Percentiles rank a stretch among this genome's conserved stretches.
Conservation (phyloP, 1,140 invertebrate genomes). For the Aphidius ervi region DNA sequence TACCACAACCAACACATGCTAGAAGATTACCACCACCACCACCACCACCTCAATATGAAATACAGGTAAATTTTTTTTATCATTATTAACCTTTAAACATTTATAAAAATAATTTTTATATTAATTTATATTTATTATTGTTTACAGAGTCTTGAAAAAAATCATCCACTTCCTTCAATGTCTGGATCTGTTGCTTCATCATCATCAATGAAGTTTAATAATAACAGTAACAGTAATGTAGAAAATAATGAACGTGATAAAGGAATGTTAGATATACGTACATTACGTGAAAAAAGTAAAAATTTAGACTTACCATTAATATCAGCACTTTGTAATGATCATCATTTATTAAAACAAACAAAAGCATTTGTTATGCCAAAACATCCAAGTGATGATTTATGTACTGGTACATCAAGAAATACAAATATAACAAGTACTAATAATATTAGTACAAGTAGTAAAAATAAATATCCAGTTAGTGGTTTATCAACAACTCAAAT, state of each 20-base stretch:
- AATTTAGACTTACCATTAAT: conserved; percentile 84
- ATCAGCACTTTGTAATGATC: conserved; percentile 84
- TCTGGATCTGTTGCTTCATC: conserved; percentile 25
- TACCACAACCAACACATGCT: conserved; percentile 58
- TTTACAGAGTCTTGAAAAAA: conserved; percentile 46
- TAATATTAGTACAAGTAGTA: conserved; percentile 43
- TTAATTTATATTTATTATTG: conserved; percentile 10
- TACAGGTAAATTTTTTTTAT: conserved; percentile 38
- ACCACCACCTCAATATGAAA: conserved; percentile 64
- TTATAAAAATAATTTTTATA: not conserved
- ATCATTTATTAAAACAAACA: conserved; percentile 77
- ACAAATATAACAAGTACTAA: conserved; percentile 25
- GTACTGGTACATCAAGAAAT: conserved; percentile 21
- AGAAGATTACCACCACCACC: conserved; percentile 69
- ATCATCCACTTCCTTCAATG: conserved; percentile 44
- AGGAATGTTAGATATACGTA: conserved; percentile 69
- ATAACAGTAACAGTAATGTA: not conserved
- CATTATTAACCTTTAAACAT: not conserved
- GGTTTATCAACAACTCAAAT: conserved; percentile 59
- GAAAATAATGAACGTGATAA: conserved; percentile 38
- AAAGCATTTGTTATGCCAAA: conserved; percentile 76
- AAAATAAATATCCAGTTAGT: conserved; percentile 60
- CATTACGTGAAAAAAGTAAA: conserved; percentile 79
- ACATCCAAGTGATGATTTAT: conserved; percentile 44
- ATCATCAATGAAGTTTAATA: conserved; percentile 14